A percentile compares a stretch with the other conserved stretches of the same genome.
phyloP scores from a whole-genome alignment of 1,140 invertebrate genomes.

The Brachionus koreanus region DNA sequence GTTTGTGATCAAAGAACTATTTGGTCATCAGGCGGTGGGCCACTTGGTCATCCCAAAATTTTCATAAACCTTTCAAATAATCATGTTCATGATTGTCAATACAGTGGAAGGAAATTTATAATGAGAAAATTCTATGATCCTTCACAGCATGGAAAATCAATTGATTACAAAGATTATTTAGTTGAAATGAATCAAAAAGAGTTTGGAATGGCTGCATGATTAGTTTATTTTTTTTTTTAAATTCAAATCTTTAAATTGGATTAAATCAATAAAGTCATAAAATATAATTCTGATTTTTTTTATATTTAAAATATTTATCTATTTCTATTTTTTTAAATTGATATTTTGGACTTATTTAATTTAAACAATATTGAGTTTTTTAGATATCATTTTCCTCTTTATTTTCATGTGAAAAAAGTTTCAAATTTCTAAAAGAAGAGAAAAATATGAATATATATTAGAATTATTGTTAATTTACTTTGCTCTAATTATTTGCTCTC shows the following conservation, averaged over 20 bases:
- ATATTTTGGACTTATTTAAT: neutral
- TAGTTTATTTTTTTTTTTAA: neutral
- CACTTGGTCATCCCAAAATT: conserved; percentile 41
- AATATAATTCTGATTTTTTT: neutral
- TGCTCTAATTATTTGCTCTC: neutral
- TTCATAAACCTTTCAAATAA: conserved; percentile 34
- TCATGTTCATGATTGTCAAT: conserved; percentile 40
- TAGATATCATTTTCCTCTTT: neutral
- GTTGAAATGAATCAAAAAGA: conserved; percentile 15
- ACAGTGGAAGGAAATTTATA: conserved; percentile 44
- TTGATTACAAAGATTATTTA: conserved; percentile 37
- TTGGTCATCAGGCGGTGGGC: conserved; percentile 22
- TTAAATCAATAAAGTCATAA: neutral
- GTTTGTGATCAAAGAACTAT: conserved; percentile 32
- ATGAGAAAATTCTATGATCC: conserved; percentile 40
- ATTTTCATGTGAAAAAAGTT: neutral
- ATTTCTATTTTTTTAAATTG: neutral
- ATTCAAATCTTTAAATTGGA: neutral
- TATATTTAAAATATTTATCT: neutral
- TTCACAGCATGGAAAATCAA: conserved; percentile 36
- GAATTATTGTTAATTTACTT: neutral
- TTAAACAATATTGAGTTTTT: neutral
- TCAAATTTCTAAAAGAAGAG: neutral
- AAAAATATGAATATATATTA: too few relatives aligned
- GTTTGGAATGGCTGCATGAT: neutral